Evolutionary conservation across 1,140 invertebrate genomes (phyloP).

Genomic region (Himalopsyche phryganea): DNA sequence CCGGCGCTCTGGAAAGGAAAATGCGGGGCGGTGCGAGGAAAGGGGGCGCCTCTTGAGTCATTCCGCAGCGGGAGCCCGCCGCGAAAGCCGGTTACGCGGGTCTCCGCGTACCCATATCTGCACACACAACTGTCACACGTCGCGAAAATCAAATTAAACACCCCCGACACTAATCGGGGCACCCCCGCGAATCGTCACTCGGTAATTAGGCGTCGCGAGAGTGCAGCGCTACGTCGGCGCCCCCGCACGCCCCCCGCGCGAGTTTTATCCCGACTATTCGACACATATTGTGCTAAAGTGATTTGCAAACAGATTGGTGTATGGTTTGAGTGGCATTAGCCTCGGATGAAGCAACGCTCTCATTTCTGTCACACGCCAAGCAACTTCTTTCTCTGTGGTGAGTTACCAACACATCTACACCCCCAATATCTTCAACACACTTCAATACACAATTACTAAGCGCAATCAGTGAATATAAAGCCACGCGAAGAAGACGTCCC

Average conservation of each 20-base stretch:
- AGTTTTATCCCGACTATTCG: slow-evolving; percentile 1
- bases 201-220: slow-evolving; percentile 3
- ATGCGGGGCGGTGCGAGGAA: neutral
- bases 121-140: slow-evolving; percentile 1
- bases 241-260: slow-evolving; percentile 5
- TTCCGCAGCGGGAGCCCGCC: slow-evolving; percentile 20
- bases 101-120: slow-evolving; percentile 5
- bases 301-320: slow-evolving; percentile 11
- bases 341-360: slow-evolving; percentile 20
- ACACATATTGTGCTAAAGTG: slow-evolving; percentile 17
- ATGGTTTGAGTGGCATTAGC: slow-evolving; percentile 23
- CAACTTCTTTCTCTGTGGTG: slow-evolving; percentile 12
- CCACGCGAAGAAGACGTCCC: no score
- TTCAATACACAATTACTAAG: no score
- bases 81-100: slow-evolving; percentile 15
- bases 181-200: neutral
- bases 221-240: neutral
- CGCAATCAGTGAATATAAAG: no score
- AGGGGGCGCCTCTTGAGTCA: slow-evolving; percentile 1
- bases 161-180: neutral
- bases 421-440: no score
- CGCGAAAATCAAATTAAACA: neutral
- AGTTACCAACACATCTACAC: no score
- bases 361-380: slow-evolving; percentile 13
- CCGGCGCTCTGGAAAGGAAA: neutral